phyloP scores from a whole-genome alignment of 2,888 invertebrate species.

The Enchytraeus crypticus region DNA sequence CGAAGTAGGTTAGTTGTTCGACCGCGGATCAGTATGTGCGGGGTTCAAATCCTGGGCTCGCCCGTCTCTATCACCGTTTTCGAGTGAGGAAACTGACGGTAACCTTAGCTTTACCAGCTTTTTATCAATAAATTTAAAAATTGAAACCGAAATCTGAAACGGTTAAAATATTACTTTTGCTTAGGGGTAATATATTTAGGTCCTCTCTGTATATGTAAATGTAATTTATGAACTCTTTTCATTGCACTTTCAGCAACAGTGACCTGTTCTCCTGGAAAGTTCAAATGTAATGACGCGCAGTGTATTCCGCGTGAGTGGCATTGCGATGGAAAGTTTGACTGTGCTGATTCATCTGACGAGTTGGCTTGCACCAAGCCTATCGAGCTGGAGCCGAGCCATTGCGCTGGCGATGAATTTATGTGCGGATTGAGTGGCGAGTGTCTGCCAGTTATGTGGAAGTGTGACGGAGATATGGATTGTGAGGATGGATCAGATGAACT shows the following conservation, averaged over 20 bases:
- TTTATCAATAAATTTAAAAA: too few species aligned
- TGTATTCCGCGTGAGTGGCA: slow-evolving; percentile 3
- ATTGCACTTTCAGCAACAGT: background rate
- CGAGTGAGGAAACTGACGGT: too few species aligned
- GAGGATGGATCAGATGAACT: slow-evolving; percentile 8
- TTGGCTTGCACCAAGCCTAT: background rate
- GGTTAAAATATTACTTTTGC: too few species aligned
- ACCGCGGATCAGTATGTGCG: too few species aligned
- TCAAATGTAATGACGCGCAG: slow-evolving; percentile 6
- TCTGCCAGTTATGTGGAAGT: background rate
- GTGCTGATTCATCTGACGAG: background rate
- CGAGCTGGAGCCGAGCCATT: background rate
- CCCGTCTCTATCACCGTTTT: too few species aligned
- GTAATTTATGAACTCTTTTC: background rate
- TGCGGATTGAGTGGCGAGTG: background rate
- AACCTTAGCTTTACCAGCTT: too few species aligned
- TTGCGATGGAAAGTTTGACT: slow-evolving; percentile 8
- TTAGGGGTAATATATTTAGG: too few species aligned
- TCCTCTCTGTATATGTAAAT: background rate
- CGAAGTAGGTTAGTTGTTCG: too few species aligned
- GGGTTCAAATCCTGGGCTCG: too few species aligned
- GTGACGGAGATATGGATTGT: slow-evolving; percentile 7
- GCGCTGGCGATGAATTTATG: background rate
- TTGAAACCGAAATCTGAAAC: too few species aligned
- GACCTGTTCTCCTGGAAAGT: slow-evolving; percentile 6